phyloP scores from a whole-genome alignment of 2,113 vertebrate species.

The Saguinus imperator region DNA sequence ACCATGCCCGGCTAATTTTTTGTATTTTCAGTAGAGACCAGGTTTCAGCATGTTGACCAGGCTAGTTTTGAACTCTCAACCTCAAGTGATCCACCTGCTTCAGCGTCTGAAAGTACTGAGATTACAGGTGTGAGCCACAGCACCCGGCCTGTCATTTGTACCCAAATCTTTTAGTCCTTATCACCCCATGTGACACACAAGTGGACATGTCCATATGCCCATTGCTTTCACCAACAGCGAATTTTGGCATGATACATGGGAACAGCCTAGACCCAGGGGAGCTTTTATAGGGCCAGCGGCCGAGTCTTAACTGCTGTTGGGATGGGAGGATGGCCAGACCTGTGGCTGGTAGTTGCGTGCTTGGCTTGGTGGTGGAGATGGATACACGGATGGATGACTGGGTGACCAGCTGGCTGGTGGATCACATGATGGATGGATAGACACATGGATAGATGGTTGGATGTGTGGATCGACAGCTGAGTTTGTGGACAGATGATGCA shows the following conservation, averaged over 20 bases:
- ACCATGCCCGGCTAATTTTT: no score
- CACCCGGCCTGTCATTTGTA: accelerated
- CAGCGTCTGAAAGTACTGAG: no score
- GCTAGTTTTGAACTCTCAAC: no score
- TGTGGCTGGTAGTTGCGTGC: neutral
- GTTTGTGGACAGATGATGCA: neutral
- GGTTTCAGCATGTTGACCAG: no score
- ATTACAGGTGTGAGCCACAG: no score
- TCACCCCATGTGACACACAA: neutral
- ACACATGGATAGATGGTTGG: neutral
- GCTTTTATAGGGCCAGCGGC: neutral
- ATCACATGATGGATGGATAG: neutral
- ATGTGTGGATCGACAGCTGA: neutral
- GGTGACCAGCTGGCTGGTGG: neutral
- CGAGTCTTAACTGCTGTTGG: neutral
- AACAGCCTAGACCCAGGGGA: neutral
- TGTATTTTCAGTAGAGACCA: no score
- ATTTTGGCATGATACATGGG: accelerated
- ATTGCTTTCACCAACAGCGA: neutral
- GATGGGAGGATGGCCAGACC: neutral
- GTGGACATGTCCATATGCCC: accelerated
- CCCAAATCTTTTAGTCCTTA: accelerated
- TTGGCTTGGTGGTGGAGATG: neutral
- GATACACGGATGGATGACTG: neutral
- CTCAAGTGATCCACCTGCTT: no score